Evolutionary conservation across 2,113 vertebrate genomes (phyloP).

Genomic region (Oostethus manadensis): DNA sequence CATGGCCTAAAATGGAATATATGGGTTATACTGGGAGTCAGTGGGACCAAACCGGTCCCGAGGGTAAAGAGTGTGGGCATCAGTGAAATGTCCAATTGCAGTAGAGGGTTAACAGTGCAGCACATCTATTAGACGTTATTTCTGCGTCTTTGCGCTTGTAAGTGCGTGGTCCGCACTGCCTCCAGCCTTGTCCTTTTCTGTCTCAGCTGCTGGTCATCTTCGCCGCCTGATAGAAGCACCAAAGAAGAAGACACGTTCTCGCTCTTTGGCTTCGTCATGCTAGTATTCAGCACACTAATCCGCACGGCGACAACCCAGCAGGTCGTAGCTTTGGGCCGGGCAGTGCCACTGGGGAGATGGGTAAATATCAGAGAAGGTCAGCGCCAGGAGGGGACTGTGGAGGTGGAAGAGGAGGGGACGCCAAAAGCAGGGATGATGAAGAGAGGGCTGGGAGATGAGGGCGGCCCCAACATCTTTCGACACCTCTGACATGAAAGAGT

Average conservation of each 20-base stretch:
- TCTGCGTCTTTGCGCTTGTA: conserved; percentile 29
- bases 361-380: conserved; percentile 80
- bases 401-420: conserved; percentile 37
- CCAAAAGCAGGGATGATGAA: conserved; percentile 48
- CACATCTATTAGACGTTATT: conserved; percentile 43
- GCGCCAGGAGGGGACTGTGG: conserved; percentile 46
- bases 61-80: no score
- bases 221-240: conserved; percentile 47
- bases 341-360: conserved; percentile 66
- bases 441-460: conserved; percentile 27
- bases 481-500: no score
- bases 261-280: conserved; percentile 13
- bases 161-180: conserved; percentile 36
- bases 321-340: conserved; percentile 47
- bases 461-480: conserved; percentile 8
- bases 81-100: no score
- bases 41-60: no score
- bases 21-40: no score
- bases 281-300: conserved; percentile 44
- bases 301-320: conserved; percentile 42
- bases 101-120: background rate
- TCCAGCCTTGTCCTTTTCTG: conserved; percentile 43
- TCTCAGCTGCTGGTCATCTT: conserved; percentile 43
- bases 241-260: conserved; percentile 7
- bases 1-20: no score